These are phyloP conservation scores for Columbina picui DNA, from an alignment of 2,113 vertebrate species.

Conservation along the genomic window DNA sequence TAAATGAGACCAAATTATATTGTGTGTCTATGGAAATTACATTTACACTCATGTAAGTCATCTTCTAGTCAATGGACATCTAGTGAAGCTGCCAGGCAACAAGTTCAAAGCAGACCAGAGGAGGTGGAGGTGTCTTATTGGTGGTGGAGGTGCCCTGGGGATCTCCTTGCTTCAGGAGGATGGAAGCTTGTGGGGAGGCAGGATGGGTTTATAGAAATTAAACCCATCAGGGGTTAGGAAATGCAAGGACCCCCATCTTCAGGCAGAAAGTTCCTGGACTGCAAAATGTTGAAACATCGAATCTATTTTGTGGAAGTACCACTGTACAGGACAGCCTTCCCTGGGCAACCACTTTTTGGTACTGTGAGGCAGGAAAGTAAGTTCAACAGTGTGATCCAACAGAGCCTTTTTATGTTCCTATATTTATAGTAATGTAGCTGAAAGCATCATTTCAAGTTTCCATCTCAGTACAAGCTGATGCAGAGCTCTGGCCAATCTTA, in stretches of 20 bases:
- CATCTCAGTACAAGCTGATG: background rate
- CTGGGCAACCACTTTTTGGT: background rate
- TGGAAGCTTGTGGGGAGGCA: background rate
- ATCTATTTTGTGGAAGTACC: background rate
- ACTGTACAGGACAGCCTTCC: background rate
- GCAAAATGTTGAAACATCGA: background rate
- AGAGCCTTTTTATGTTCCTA: background rate
- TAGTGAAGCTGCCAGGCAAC: background rate
- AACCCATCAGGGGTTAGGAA: background rate
- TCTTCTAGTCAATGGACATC: background rate
- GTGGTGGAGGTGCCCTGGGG: background rate
- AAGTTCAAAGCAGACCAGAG: background rate
- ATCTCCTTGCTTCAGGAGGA: background rate
- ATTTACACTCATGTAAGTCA: background rate
- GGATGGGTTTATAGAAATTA: background rate
- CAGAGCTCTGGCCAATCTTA: background rate
- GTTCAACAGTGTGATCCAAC: background rate
- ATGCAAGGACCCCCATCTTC: background rate
- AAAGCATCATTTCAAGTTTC: background rate
- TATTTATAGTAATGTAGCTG: background rate
- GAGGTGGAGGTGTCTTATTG: background rate
- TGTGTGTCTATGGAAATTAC: accelerated
- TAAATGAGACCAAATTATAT: background rate
- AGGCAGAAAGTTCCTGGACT: background rate
- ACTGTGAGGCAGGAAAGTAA: background rate